Evolutionary conservation across 2,113 vertebrate species (phyloP).

Genomic region (Aptenodytes forsteri): DNA sequence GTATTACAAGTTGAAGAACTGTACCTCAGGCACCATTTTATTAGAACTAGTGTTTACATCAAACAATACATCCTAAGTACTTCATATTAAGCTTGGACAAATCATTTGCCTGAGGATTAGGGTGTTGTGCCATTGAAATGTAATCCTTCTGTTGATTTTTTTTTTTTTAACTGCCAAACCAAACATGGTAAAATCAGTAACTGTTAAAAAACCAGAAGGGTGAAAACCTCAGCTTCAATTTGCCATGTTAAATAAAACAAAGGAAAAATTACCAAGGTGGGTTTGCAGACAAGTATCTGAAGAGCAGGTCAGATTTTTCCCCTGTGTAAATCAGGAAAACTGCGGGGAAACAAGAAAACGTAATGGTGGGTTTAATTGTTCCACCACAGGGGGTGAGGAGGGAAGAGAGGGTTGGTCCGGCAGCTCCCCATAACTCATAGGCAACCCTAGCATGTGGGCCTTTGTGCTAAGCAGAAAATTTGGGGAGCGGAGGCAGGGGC

Average conservation of each 20-base stretch:
- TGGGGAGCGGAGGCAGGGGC: neutral
- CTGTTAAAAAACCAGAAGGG: neutral
- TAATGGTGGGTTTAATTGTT: fast-evolving
- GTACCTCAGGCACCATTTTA: slow-evolving; percentile 94
- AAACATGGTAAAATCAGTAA: slow-evolving; percentile 91
- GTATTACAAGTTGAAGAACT: slow-evolving; percentile 93
- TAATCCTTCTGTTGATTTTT: slow-evolving; percentile 93
- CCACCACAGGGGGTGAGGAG: too few relatives aligned
- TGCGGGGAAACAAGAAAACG: fast-evolving
- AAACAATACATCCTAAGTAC: slow-evolving; percentile 96
- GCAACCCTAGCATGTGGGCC: fast-evolving
- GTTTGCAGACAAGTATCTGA: neutral
- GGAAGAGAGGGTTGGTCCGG: neutral
- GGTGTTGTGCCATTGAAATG: slow-evolving; percentile 93
- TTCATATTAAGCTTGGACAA: slow-evolving; percentile 98
- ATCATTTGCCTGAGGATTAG: slow-evolving; percentile 99
- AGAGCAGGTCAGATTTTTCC: neutral
- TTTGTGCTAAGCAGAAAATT: neutral
- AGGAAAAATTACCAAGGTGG: neutral
- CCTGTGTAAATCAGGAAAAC: neutral
- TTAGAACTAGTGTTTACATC: slow-evolving; percentile 98
- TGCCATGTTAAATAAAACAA: neutral
- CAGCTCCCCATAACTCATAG: fast-evolving
- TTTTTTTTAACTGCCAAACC: slow-evolving; percentile 90
- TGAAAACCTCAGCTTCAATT: neutral